A percentile compares a stretch with the other conserved stretches of the same genome.
These are phyloP conservation scores for Drosophila neocordata DNA, from an alignment of 1,140 invertebrate genomes.

Conservation along the genomic window DNA sequence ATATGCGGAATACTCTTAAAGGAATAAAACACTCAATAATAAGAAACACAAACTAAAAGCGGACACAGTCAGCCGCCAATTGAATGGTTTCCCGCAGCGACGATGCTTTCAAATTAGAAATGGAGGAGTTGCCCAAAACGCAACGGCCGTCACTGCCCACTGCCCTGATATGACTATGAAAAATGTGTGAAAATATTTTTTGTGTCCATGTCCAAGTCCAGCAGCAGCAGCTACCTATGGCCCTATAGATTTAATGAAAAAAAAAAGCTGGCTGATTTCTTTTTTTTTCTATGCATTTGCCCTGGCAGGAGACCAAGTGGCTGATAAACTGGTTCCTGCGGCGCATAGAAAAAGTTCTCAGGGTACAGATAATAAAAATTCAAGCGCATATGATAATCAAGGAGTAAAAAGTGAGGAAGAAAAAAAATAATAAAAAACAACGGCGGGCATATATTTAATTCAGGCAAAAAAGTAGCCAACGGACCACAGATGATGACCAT, in stretches of 20 bases:
- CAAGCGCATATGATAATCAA: conserved; percentile 82
- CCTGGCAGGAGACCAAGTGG: conserved; percentile 80
- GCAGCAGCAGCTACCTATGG: conserved; percentile 48
- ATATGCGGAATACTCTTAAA: conserved; percentile 34
- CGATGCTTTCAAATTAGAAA: conserved; percentile 51
- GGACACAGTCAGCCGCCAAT: conserved; percentile 43
- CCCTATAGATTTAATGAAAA: conserved; percentile 60
- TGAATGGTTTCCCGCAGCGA: conserved; percentile 58
- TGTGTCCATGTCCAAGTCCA: conserved; percentile 52
- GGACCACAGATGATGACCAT: conserved; percentile 57
- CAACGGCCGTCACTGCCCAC: conserved; percentile 73
- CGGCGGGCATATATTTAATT: conserved; percentile 71
- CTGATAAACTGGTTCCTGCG: conserved; percentile 78
- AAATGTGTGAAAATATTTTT: conserved; percentile 83
- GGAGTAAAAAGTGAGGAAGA: conserved; percentile 44
- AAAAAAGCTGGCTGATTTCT: conserved; percentile 57
- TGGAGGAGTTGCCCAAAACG: conserved; percentile 76
- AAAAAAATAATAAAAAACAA: conserved; percentile 59
- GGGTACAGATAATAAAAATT: conserved; percentile 82
- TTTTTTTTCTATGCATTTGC: conserved; percentile 44
- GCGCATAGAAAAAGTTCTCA: conserved; percentile 82
- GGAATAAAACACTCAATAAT: conserved; percentile 23
- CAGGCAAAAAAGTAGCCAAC: conserved; percentile 69
- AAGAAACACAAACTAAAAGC: conserved; percentile 21
- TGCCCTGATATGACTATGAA: conserved; percentile 79